Conservation (phyloP, 2,113 vertebrate genomes). For the Coregonus clupeaformis region DNA sequence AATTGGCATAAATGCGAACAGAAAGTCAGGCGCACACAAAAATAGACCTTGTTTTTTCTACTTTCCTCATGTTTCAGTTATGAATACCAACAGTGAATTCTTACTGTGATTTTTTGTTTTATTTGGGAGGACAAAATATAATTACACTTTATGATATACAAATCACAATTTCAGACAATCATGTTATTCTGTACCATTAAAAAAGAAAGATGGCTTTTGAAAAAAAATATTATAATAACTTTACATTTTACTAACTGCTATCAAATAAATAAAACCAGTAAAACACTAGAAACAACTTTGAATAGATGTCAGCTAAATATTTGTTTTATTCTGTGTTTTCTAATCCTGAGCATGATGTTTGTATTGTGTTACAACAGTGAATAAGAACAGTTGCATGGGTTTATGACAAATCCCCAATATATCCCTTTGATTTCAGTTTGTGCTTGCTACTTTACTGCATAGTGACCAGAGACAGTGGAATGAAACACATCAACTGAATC, state of each 20-base stretch:
- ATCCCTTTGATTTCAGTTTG: constrained; percentile 45
- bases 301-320: constrained; percentile 48
- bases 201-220: constrained; percentile 56
- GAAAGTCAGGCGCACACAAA: not conserved
- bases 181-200: constrained; percentile 49
- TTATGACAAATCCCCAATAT: constrained; percentile 33
- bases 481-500: constrained; percentile 39
- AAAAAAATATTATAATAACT: constrained; percentile 43
- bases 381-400: constrained; percentile 33
- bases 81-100: not conserved
- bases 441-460: constrained; percentile 66
- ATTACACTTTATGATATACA: constrained; percentile 75
- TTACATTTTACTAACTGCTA: constrained; percentile 56
- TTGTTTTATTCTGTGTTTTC: constrained; percentile 44
- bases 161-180: constrained; percentile 68
- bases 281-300: constrained; percentile 56
- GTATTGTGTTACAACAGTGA: constrained; percentile 37
- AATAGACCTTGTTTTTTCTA: not conserved
- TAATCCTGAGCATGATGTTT: constrained; percentile 63
- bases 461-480: constrained; percentile 53
- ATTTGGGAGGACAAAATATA: constrained; percentile 77
- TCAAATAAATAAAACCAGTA: constrained; percentile 71
- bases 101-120: constrained; percentile 51
- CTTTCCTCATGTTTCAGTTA: not conserved
- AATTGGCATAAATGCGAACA: not conserved